Evolutionary conservation across 2,797 vertebrate genomes (phyloP).

Genomic region (Pipistrellus pipistrellus): DNA sequence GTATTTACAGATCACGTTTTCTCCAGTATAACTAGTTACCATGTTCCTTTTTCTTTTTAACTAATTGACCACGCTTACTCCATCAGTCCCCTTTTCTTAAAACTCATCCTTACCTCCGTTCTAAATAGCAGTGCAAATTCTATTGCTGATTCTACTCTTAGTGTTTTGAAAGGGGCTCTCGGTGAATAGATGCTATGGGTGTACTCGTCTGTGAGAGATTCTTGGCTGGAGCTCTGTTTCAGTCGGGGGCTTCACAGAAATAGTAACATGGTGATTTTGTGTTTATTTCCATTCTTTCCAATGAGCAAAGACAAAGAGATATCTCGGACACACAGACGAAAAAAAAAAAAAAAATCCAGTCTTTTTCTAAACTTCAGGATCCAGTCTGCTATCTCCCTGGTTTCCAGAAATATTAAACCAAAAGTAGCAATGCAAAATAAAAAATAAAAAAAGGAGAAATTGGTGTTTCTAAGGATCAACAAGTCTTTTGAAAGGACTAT

Average conservation of each 20-base stretch:
- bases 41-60: not conserved
- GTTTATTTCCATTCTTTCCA: conserved; percentile 4
- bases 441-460: not conserved
- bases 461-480: conserved; percentile 68
- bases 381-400: not conserved
- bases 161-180: not conserved
- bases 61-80: not conserved
- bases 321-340: not conserved
- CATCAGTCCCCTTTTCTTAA: not conserved
- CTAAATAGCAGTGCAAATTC: not conserved
- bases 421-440: not conserved
- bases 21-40: not conserved
- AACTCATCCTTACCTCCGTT: not conserved
- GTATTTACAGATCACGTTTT: conserved; percentile 8
- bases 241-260: conserved; percentile 10
- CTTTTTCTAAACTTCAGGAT: conserved; percentile 47
- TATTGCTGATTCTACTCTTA: conserved; percentile 12
- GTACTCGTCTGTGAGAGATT: not conserved
- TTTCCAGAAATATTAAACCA: conserved; percentile 59
- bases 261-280: not conserved
- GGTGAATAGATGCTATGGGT: not conserved
- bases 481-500: conserved; percentile 67
- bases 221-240: not conserved
- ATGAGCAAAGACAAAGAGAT: not conserved
- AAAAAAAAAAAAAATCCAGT: not conserved